Evolutionary conservation across 23 tunicate genomes (phyloP).

Genomic region (Ciona savignyi): DNA sequence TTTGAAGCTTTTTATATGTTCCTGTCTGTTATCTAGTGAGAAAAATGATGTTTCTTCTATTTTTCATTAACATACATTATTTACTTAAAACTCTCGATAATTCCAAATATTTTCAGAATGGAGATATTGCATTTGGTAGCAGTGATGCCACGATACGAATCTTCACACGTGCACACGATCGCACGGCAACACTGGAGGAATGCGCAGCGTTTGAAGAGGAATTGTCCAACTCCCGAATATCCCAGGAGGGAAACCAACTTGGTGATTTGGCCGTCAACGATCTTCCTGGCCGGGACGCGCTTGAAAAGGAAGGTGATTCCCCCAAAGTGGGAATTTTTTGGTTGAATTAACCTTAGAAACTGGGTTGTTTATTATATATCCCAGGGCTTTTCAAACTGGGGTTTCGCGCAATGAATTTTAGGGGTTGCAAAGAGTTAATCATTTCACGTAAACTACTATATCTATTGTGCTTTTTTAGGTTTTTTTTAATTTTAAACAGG

Average conservation of each 20-base stretch:
- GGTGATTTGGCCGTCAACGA: slow-evolving; percentile 38
- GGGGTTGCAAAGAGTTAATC: not conserved
- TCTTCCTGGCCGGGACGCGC: slow-evolving; percentile 32
- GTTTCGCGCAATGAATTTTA: not conserved
- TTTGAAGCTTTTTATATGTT: too few species aligned
- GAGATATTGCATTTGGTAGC: slow-evolving; percentile 71
- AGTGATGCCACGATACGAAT: slow-evolving; percentile 78
- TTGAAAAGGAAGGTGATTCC: slow-evolving; percentile 30
- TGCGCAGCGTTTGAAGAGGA: slow-evolving; percentile 56
- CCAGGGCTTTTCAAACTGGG: not conserved
- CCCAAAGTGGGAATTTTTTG: too few species aligned
- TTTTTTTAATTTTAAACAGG: too few species aligned
- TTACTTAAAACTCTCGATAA: too few species aligned
- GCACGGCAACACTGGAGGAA: slow-evolving; percentile 38
- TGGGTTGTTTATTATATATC: not conserved
- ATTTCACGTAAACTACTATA: too few species aligned
- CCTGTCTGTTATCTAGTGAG: too few species aligned
- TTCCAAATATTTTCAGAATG: slow-evolving; percentile 53
- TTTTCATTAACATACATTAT: too few species aligned
- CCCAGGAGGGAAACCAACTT: slow-evolving; percentile 18
- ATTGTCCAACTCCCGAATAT: slow-evolving; percentile 22
- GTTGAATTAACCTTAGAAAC: too few species aligned
- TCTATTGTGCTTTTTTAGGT: not conserved
- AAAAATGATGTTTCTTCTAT: too few species aligned
- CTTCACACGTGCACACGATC: slow-evolving; percentile 22